phyloP scores from a whole-genome alignment of 1,140 invertebrate genomes.

The Metopolophium dirhodum region DNA sequence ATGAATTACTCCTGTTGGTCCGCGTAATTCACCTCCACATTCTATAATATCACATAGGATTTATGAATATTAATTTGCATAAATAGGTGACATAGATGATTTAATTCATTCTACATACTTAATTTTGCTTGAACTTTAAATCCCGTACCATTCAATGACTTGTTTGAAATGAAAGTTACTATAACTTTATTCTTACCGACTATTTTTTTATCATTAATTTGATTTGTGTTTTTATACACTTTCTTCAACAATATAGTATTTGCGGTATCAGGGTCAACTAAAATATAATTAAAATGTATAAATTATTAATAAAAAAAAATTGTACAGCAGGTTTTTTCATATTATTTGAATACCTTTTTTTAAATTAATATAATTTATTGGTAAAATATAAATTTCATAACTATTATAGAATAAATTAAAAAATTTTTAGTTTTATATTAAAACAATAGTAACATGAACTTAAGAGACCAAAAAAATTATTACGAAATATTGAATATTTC shows the following conservation, averaged over 20 bases:
- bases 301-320: background rate
- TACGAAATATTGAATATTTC: background rate
- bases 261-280: conserved; percentile 25
- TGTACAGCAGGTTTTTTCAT: background rate
- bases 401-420: background rate
- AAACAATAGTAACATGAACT: background rate
- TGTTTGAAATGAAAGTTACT: conserved; percentile 66
- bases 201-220: background rate
- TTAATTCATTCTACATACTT: conserved; percentile 33
- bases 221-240: background rate
- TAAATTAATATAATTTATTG: background rate
- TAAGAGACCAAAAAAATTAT: background rate
- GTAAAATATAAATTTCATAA: background rate
- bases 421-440: no score
- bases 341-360: background rate
- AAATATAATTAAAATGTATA: background rate
- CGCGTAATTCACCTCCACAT: conserved; percentile 47
- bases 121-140: conserved; percentile 53
- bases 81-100: background rate
- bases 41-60: background rate
- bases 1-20: background rate
- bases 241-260: background rate
- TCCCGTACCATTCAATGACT: conserved; percentile 66
- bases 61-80: background rate
- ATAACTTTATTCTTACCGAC: conserved; percentile 64